Evolutionary conservation across 1,140 invertebrate genomes (phyloP).

Genomic region (Papilio aristodemus): DNA sequence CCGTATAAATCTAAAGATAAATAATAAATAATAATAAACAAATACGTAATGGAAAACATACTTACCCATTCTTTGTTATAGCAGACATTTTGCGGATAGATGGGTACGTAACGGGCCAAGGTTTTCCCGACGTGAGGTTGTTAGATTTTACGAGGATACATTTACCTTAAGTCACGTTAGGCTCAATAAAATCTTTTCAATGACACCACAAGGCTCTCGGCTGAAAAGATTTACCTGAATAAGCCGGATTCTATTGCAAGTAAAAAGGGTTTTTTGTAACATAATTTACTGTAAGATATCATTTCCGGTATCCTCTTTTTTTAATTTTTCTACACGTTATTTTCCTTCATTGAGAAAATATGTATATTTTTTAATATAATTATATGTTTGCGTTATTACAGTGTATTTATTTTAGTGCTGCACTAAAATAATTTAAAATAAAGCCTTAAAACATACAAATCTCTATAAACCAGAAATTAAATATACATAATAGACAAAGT

Average conservation of each 20-base stretch:
- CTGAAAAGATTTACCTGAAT: constrained; percentile 19
- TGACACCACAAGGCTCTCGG: constrained; percentile 6
- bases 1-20: not conserved
- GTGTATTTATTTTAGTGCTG: too few species aligned
- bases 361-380: not conserved
- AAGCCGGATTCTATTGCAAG: not conserved
- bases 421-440: too few species aligned
- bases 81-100: not conserved
- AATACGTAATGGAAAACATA: not conserved
- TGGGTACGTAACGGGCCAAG: constrained; percentile 7
- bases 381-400: too few species aligned
- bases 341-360: not conserved
- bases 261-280: constrained; percentile 19
- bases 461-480: too few species aligned
- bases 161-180: constrained; percentile 23
- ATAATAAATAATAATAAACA: too few species aligned
- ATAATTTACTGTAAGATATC: not conserved
- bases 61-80: constrained; percentile 15
- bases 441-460: too few species aligned
- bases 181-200: constrained; percentile 21
- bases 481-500: too few species aligned
- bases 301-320: not conserved
- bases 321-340: not conserved
- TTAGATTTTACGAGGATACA: constrained; percentile 17
- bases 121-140: constrained; percentile 1